These are phyloP conservation scores for Muscicapa striata DNA, from an alignment of 2,797 vertebrate genomes.

Conservation along the genomic window DNA sequence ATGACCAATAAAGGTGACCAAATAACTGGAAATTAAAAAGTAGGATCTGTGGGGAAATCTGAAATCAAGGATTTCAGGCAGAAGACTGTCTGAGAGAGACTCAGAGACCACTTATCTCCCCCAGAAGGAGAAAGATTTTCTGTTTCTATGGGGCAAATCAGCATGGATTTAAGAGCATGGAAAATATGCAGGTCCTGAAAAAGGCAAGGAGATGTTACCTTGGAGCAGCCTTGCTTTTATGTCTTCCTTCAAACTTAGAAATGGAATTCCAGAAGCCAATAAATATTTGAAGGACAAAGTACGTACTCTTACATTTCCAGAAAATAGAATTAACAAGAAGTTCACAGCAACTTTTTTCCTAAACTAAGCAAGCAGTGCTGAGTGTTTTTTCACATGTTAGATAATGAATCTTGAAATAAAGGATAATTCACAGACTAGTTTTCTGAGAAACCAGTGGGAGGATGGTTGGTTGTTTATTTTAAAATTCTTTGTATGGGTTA, in stretches of 20 bases:
- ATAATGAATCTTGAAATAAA: constrained; percentile 21
- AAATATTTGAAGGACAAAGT: neutral
- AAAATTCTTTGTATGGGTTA: constrained; percentile 21
- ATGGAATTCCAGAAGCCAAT: neutral
- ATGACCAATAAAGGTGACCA: neutral
- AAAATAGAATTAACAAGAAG: neutral
- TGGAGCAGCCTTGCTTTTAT: neutral
- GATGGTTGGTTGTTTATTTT: neutral
- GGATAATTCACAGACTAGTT: neutral
- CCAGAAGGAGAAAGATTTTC: neutral
- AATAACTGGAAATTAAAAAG: neutral
- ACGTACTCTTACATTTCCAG: neutral
- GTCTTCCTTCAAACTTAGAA: neutral
- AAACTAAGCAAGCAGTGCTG: neutral
- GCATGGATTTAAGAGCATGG: neutral
- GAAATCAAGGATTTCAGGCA: neutral
- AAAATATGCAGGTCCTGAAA: neutral
- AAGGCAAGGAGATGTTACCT: neutral
- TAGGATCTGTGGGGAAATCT: neutral
- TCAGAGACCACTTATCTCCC: neutral
- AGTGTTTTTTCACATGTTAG: neutral
- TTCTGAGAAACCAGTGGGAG: constrained; percentile 28
- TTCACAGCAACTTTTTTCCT: neutral
- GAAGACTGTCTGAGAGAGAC: neutral
- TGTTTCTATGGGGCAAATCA: neutral